Percentiles rank a stretch among this genome's conserved stretches.
Evolutionary conservation across 1,140 invertebrate genomes (phyloP).

Genomic region (Ericerus pela): DNA sequence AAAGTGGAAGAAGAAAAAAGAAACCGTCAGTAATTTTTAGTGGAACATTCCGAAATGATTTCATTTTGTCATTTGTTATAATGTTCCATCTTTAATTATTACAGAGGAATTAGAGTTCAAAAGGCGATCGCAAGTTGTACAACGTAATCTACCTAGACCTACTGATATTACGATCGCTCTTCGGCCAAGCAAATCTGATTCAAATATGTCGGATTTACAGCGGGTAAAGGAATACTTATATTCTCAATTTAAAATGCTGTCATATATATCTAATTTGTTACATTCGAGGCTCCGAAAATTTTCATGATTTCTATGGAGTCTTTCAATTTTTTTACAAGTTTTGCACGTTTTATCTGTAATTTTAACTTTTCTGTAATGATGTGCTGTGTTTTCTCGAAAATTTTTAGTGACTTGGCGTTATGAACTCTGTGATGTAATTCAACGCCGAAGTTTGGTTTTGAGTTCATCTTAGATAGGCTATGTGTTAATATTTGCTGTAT

Average conservation of each 20-base stretch:
- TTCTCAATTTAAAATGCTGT: too few relatives aligned
- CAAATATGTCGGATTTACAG: conserved; percentile 70
- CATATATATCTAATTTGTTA: too few relatives aligned
- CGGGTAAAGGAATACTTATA: conserved; percentile 36
- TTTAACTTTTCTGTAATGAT: too few relatives aligned
- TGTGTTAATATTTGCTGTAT: too few relatives aligned
- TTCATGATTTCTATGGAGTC: conserved; percentile 4
- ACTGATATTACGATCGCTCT: conserved; percentile 72
- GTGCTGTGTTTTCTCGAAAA: too few relatives aligned
- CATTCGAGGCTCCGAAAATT: background rate
- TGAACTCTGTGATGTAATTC: too few relatives aligned
- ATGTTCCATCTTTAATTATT: background rate
- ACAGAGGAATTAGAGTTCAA: conserved; percentile 48
- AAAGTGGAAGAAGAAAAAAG: background rate
- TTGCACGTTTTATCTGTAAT: too few relatives aligned
- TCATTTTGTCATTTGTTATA: background rate
- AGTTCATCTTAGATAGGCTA: too few relatives aligned
- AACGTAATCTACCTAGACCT: conserved; percentile 76
- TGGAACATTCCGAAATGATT: background rate
- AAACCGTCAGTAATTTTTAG: background rate
- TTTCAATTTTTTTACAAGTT: conserved; percentile 12
- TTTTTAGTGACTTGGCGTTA: too few relatives aligned
- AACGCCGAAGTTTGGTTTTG: too few relatives aligned
- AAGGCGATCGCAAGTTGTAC: conserved; percentile 73
- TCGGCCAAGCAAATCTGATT: conserved; percentile 50